Conservation (phyloP, 2,888 invertebrate genomes). For the Caenorhabditis sp. region DNA sequence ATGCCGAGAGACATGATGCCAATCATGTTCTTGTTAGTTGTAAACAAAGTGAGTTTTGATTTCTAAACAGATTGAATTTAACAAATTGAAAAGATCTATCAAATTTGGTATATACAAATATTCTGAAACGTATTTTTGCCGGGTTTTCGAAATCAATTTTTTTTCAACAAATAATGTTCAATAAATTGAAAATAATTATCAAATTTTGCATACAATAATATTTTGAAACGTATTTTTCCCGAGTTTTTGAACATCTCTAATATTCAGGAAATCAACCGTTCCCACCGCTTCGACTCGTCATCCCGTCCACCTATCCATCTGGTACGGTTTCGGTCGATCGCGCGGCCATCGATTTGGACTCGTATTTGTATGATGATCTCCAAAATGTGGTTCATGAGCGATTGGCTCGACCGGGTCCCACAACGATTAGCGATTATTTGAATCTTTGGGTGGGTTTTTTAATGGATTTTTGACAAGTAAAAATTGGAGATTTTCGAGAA, state of each 20-base stretch:
- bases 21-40: conserved; percentile 48
- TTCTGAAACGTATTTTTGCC: background rate
- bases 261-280: conserved; percentile 53
- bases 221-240: background rate
- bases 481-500: too few relatives aligned
- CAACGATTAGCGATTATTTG: conserved; percentile 61
- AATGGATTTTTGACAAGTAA: background rate
- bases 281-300: conserved; percentile 60
- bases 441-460: conserved; percentile 62
- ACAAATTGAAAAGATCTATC: too few relatives aligned
- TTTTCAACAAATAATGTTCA: too few relatives aligned
- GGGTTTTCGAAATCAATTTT: background rate
- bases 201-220: too few relatives aligned
- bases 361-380: conserved; percentile 67
- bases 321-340: conserved; percentile 55
- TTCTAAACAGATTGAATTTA: background rate
- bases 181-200: too few relatives aligned
- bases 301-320: conserved; percentile 63
- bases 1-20: conserved; percentile 44
- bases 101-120: too few relatives aligned
- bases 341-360: conserved; percentile 61
- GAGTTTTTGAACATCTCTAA: background rate
- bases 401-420: conserved; percentile 49
- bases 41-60: conserved; percentile 50
- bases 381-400: conserved; percentile 66